These are phyloP conservation scores for Erynnis tages DNA, from an alignment of 2,888 invertebrate genomes.

Conservation along the genomic window DNA sequence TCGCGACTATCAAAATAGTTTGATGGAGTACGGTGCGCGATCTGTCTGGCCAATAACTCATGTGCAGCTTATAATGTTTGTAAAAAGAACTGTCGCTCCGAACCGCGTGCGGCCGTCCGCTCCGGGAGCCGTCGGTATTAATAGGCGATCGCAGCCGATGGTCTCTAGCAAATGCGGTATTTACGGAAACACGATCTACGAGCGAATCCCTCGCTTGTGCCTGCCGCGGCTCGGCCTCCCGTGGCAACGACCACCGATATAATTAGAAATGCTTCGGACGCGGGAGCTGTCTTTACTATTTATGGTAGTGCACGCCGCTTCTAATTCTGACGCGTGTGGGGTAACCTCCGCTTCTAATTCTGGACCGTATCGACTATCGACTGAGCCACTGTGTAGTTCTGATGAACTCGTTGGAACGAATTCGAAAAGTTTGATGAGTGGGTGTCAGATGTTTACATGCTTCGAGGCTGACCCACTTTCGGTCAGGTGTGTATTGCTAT, in stretches of 20 bases:
- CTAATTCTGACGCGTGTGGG: conserved; percentile 59
- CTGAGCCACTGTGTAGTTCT: conserved; percentile 3
- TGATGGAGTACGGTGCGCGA: not conserved
- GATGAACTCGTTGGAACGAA: conserved; percentile 11
- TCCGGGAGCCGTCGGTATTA: conserved; percentile 39
- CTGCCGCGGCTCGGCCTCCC: conserved; percentile 37
- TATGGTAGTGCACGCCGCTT: conserved; percentile 68
- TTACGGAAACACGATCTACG: conserved; percentile 49
- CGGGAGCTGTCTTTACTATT: conserved; percentile 74
- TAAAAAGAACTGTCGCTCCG: not conserved
- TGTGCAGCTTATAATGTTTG: conserved; percentile 1
- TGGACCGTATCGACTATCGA: conserved; percentile 32
- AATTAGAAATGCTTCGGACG: conserved; percentile 68
- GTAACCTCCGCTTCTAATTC: conserved; percentile 53
- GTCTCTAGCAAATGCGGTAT: conserved; percentile 40
- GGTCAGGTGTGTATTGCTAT: conserved; percentile 43
- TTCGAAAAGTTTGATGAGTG: conserved; percentile 23
- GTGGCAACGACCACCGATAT: conserved; percentile 45
- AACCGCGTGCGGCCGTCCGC: conserved; percentile 29
- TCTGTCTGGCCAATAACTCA: not conserved
- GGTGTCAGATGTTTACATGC: conserved; percentile 26
- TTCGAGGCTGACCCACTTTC: conserved; percentile 54
- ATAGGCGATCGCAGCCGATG: conserved; percentile 34
- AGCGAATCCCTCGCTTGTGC: conserved; percentile 43
- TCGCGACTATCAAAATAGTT: conserved; percentile 7